Percentiles rank a stretch among this genome's conserved stretches.
These are phyloP conservation scores for Agapornis canus DNA, from an alignment of 2,797 vertebrate genomes.

Conservation along the genomic window DNA sequence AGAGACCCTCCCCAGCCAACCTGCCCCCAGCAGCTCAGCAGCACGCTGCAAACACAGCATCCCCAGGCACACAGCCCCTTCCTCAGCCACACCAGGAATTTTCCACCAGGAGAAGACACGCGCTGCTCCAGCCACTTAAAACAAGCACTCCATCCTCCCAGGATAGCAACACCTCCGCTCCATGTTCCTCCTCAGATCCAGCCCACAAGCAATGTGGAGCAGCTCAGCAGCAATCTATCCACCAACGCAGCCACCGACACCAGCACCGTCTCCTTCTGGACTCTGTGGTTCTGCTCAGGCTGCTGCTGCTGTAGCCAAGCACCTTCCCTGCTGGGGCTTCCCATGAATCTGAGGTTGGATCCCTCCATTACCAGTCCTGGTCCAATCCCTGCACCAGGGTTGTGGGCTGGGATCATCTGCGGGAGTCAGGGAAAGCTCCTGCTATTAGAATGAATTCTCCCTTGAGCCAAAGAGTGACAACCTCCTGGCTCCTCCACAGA, in stretches of 20 bases:
- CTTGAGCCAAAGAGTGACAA: not conserved
- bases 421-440: not conserved
- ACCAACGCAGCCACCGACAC: not conserved
- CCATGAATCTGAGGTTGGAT: not conserved
- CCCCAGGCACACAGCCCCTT: not conserved
- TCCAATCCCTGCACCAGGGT: rapidly evolving
- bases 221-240: not conserved
- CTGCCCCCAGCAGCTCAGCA: not conserved
- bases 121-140: not conserved
- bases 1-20: not conserved
- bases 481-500: not conserved
- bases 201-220: not conserved
- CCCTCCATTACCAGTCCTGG: not conserved
- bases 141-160: not conserved
- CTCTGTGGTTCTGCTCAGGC: rapidly evolving
- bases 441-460: not conserved
- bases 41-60: not conserved
- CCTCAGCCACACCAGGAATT: not conserved
- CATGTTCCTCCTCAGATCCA: not conserved
- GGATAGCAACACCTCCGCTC: not conserved
- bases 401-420: not conserved
- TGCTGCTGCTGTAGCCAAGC: not conserved
- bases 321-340: not conserved
- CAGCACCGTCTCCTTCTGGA: not conserved
- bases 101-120: not conserved